Evolutionary conservation across 2,888 invertebrate genomes (phyloP).

Genomic region (Lasiommata megera): DNA sequence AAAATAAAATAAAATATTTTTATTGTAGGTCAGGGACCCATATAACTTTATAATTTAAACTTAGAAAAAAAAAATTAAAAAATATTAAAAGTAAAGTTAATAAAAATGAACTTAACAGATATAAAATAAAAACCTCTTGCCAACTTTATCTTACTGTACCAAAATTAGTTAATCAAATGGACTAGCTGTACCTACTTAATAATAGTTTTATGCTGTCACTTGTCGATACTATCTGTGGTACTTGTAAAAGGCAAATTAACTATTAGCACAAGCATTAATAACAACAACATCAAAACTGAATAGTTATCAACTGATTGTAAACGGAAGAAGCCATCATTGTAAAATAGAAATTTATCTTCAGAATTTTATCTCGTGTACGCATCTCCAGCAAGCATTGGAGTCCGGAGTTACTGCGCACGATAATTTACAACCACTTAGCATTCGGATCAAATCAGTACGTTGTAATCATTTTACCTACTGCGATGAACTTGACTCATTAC

Average conservation of each 20-base stretch:
- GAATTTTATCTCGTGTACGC: slow-evolving; percentile 29
- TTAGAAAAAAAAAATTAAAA: too few species aligned
- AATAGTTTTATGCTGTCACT: too few species aligned
- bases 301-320: slow-evolving; percentile 15
- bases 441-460: slow-evolving; percentile 41
- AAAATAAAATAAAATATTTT: too few species aligned
- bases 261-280: neutral
- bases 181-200: too few species aligned
- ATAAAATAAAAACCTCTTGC: too few species aligned
- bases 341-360: slow-evolving; percentile 27
- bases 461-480: slow-evolving; percentile 35
- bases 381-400: slow-evolving; percentile 27
- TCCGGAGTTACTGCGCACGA: slow-evolving; percentile 28
- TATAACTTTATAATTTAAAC: too few species aligned
- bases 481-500: slow-evolving; percentile 48
- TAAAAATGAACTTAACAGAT: too few species aligned
- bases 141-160: too few species aligned
- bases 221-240: too few species aligned
- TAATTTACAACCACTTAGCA: slow-evolving; percentile 51
- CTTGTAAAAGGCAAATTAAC: neutral
- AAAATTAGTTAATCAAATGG: too few species aligned
- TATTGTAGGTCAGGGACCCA: too few species aligned
- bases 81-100: too few species aligned
- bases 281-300: slow-evolving; percentile 6
- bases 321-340: slow-evolving; percentile 24